Percentiles rank a stretch among this genome's conserved stretches.
Conservation (phyloP, 1,140 invertebrate species). For the Rhopalosiphum padi region DNA sequence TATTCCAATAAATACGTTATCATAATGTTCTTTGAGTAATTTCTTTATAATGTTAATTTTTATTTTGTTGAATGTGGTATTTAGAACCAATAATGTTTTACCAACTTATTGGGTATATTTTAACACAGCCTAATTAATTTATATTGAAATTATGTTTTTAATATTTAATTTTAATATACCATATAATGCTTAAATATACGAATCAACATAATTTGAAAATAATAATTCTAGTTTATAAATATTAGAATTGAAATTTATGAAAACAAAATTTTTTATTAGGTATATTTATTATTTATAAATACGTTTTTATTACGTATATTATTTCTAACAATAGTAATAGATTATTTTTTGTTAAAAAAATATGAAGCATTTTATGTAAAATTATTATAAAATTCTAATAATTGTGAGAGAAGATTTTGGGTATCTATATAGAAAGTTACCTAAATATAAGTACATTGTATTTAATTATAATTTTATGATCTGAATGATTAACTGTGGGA, state of each 20-base stretch:
- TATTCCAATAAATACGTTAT: neutral
- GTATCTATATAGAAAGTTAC: neutral
- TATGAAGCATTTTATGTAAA: neutral
- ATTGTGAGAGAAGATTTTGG: neutral
- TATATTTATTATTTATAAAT: neutral
- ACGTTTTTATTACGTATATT: neutral
- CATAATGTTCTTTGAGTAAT: neutral
- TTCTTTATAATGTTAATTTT: neutral
- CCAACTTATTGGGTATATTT: neutral
- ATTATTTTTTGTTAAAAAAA: neutral
- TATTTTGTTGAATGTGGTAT: neutral
- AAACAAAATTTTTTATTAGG: neutral
- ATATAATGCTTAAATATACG: neutral
- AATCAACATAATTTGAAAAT: neutral
- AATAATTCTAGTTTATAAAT: neutral
- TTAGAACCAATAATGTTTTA: neutral
- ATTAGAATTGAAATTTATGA: neutral
- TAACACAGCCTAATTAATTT: neutral
- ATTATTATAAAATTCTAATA: neutral
- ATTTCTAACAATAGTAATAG: neutral
- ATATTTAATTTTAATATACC: neutral
- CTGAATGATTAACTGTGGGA: neutral
- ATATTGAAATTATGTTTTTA: neutral
- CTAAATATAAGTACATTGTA: neutral
- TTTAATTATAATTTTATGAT: neutral